Base-by-base conservation (phyloP, 1,140 invertebrate genomes). In the Drosophila guanche region DNA sequence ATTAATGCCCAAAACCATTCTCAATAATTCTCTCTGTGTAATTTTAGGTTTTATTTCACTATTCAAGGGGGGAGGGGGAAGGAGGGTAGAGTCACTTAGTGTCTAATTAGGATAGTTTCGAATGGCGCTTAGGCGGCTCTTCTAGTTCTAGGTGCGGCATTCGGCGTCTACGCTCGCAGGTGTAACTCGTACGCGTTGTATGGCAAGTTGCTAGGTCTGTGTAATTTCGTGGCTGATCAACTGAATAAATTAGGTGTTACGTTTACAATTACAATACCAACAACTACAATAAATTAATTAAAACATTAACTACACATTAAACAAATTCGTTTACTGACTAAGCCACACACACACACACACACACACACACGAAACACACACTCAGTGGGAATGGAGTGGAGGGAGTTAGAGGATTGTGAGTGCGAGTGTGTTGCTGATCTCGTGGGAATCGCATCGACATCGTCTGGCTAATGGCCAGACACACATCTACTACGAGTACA, bases 241-340 rank as follows among this genome's bases (percentile, higher is more conserved):
- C 48, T 66, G 48, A 66, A 85, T 85, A 86, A 85, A 72, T 79
- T 79, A 79, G 29, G 62, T 16, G 56, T 60, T 72, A 67, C 8
- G 16, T 29, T 78, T 52, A 52, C 50, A 76, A 81, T 86, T 88
- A 86, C 62, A 86, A 86, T 88, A 86, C 81, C 81, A 86, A 86
- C 81, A 86, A 86, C 81, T 86, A 86, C 70, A 86, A 86, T 86
- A 86, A 86, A 86, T 86, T 86, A 86, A 78, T 77, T 88, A 81
- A 78, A 81, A 71, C 58, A 88, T 86, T 78, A 86, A 75, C 73
- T 86, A 78, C 47, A 75, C 14, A 77, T 80, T 80, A 86, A 76
- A 77, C 76, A 88, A 86, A 88, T 81, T 74, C 74, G 55, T 61
- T 80, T 67, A 80, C 59, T 79, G 55, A 74, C 63, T 54, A 67